phyloP scores from a whole-genome alignment of 2,113 vertebrate species.

The Podarcis raffonei region DNA sequence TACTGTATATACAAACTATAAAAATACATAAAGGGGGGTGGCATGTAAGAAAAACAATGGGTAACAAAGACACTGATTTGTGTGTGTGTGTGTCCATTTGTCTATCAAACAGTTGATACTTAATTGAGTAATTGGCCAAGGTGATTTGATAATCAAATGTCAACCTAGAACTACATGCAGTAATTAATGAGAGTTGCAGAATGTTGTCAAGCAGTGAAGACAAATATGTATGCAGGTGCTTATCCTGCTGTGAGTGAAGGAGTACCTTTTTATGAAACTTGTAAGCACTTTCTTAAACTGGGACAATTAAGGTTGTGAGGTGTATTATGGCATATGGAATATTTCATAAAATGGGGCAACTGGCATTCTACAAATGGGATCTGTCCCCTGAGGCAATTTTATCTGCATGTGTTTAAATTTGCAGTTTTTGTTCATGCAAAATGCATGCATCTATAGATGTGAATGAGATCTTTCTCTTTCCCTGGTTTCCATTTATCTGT shows the following conservation, averaged over 20 bases:
- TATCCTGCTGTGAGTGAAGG: background rate
- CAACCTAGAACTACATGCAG: background rate
- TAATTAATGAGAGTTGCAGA: background rate
- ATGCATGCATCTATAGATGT: background rate
- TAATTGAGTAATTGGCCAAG: background rate
- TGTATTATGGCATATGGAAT: background rate
- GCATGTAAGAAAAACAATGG: too few species aligned
- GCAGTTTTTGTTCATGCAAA: background rate
- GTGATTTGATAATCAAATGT: background rate
- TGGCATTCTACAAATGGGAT: background rate
- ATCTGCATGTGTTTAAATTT: background rate
- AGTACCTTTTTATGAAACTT: background rate
- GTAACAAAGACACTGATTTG: too few species aligned
- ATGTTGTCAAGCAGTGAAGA: background rate
- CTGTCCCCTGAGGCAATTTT: background rate
- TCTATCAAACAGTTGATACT: background rate
- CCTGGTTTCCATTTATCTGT: background rate
- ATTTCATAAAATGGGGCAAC: background rate
- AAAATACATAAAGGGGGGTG: too few species aligned
- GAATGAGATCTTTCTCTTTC: background rate
- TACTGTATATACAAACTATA: too few species aligned
- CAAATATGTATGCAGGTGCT: background rate
- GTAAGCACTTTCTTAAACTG: background rate
- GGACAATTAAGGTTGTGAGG: background rate
- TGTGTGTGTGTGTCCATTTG: background rate